Evolutionary conservation across 92 coral and sea anemone species (phyloP).

Genomic region (Galaxea fascicularis): DNA sequence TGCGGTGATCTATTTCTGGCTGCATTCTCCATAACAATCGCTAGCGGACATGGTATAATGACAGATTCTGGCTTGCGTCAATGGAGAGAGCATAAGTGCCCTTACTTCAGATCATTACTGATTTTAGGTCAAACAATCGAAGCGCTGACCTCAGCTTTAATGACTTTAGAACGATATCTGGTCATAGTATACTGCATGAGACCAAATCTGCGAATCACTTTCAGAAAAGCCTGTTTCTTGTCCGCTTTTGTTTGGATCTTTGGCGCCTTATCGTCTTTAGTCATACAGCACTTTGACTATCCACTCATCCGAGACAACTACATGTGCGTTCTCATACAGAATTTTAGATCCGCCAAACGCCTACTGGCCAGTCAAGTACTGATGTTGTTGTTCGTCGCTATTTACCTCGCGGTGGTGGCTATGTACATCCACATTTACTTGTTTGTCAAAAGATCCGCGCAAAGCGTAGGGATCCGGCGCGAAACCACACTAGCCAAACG

Average conservation of each 20-base stretch:
- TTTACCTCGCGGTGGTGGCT: constrained; percentile 40
- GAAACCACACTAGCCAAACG: constrained; percentile 55
- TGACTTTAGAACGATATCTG: constrained; percentile 67
- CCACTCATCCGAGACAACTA: constrained; percentile 48
- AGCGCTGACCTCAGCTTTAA: constrained; percentile 55
- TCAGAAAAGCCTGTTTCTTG: neutral
- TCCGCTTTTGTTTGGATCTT: constrained; percentile 34
- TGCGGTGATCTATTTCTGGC: constrained; percentile 63
- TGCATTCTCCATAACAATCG: constrained; percentile 62
- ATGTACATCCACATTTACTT: constrained; percentile 60
- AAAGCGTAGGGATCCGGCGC: constrained; percentile 45
- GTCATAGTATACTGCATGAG: constrained; percentile 70
- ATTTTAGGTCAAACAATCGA: constrained; percentile 66
- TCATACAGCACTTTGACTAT: constrained; percentile 45
- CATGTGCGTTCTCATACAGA: constrained; percentile 62
- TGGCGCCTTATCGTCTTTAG: constrained; percentile 26
- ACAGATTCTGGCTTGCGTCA: constrained; percentile 28
- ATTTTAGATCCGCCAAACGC: constrained; percentile 7
- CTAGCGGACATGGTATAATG: constrained; percentile 51
- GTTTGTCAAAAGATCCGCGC: constrained; percentile 34
- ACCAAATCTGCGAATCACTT: constrained; percentile 41
- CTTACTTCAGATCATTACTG: constrained; percentile 55
- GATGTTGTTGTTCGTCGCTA: constrained; percentile 11
- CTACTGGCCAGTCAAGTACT: constrained; percentile 32
- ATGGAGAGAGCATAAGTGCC: constrained; percentile 59